Percentiles rank a stretch among this genome's conserved stretches.
Conservation (phyloP, 2,797 vertebrate genomes). For the Sebastes matsubarae region DNA sequence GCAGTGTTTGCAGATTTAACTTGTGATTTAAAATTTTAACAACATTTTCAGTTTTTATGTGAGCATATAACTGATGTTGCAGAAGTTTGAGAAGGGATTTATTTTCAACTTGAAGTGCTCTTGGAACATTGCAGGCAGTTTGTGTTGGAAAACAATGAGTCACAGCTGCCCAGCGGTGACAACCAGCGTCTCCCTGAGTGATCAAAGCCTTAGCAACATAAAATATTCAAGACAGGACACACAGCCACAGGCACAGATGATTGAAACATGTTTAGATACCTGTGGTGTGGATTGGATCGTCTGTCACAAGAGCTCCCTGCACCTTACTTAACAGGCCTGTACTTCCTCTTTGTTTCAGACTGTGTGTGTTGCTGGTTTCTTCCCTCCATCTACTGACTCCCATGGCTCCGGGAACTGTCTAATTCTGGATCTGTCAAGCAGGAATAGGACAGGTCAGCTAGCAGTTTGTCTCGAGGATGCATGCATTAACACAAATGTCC, state of each 20-base stretch:
- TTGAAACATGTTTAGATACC: constrained; percentile 34
- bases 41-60: background rate
- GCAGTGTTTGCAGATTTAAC: background rate
- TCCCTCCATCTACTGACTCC: constrained; percentile 4
- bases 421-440: constrained; percentile 25
- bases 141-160: constrained; percentile 66
- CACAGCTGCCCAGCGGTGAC: constrained; percentile 57
- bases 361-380: background rate
- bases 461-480: background rate
- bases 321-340: constrained; percentile 10
- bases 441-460: constrained; percentile 25
- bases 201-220: constrained; percentile 63
- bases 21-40: background rate
- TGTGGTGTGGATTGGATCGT: constrained; percentile 6
- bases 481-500: background rate
- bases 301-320: constrained; percentile 15
- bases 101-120: constrained; percentile 40
- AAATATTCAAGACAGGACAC: constrained; percentile 31
- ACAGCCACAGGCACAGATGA: constrained; percentile 22
- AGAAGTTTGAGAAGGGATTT: constrained; percentile 12
- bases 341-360: constrained; percentile 36
- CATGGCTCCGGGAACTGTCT: constrained; percentile 14
- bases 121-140: constrained; percentile 31
- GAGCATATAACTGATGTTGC: background rate
- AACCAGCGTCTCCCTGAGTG: constrained; percentile 47